Percentiles rank a stretch among this genome's conserved stretches.
Evolutionary conservation across 1,140 invertebrate species (phyloP).

Genomic region (Aleiodes sp.): DNA sequence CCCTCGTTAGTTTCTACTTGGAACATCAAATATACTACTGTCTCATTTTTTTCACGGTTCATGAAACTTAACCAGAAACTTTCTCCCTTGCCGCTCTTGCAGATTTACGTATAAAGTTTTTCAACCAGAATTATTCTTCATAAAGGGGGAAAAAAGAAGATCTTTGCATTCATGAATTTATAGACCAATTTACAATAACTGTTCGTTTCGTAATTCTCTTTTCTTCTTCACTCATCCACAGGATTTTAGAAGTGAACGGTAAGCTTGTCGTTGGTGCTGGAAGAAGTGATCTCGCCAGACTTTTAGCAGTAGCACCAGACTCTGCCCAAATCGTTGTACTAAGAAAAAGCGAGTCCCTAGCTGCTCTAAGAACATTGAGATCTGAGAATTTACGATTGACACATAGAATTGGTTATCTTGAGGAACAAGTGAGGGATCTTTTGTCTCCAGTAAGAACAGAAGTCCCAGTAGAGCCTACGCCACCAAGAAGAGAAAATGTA

Average conservation of each 20-base stretch:
- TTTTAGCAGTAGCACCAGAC: slow-evolving; percentile 71
- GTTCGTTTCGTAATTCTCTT: too few relatives aligned
- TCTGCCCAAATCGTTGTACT: slow-evolving; percentile 64
- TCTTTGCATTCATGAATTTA: neutral
- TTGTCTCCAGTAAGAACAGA: slow-evolving; percentile 59
- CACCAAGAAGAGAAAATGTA: slow-evolving; percentile 53
- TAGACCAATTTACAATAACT: slow-evolving; percentile 5
- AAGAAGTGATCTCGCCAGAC: slow-evolving; percentile 74
- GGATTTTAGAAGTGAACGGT: slow-evolving; percentile 86
- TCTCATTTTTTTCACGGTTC: neutral
- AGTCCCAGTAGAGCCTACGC: slow-evolving; percentile 38
- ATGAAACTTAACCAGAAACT: neutral
- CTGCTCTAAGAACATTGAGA: slow-evolving; percentile 71
- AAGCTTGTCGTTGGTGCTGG: slow-evolving; percentile 76
- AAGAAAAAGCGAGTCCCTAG: slow-evolving; percentile 68
- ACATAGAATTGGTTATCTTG: slow-evolving; percentile 87
- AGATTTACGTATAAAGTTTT: too few relatives aligned
- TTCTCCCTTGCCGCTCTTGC: neutral
- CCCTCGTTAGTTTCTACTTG: too few relatives aligned
- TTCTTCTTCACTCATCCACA: slow-evolving; percentile 49
- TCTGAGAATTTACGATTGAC: slow-evolving; percentile 85
- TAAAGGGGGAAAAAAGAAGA: too few relatives aligned
- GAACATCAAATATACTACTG: too few relatives aligned
- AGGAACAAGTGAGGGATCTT: slow-evolving; percentile 84
- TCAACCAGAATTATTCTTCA: too few relatives aligned